Base-by-base conservation (phyloP, 2,113 vertebrate genomes). In the Sapayoa aenigma region DNA sequence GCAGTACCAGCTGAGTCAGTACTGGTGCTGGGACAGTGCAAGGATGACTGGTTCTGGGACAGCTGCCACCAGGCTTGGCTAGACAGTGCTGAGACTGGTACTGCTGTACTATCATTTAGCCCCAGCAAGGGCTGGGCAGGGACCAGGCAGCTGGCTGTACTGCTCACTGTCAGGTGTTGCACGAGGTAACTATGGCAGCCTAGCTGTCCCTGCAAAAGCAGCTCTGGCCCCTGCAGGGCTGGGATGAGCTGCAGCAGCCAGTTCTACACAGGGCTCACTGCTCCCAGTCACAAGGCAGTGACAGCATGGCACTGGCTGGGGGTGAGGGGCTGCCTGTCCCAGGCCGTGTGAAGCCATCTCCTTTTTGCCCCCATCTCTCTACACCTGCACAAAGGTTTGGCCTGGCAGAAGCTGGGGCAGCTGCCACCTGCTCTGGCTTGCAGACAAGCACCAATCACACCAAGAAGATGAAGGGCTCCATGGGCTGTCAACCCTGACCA, bases 141-240 rank as follows among this genome's bases (percentile, higher is more conserved):
- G 22, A 31, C 9, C 1, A 2, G 53, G 14, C 42, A 49, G 52
- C 49, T 41, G 25, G 8, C 17, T 25, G 35, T 28, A n/a, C 33
- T 65, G 53, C 47, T 50, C 1, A 0, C 77, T 7, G 2, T 39
- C 44, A n/a, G 68, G 35, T 3, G 2, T 3, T 44, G n/a, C 1
- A 3, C 1, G 11, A 10, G 24, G 37, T 46, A 58, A 78, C 44
- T 1, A 1, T 0, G 12, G 62, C 49, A 77, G 65, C 58, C 63
- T 11, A 27, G 30, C 22, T 83, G 65, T 21, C 59, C 49, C 39
- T 76, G 39, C 6, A 3, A 27, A 30, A 81, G 72, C 80, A 55
- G 58, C 22, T 42, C 49, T 73, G 6, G 15, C 31, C 59, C 19
- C 44, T 60, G 28, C 30, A 65, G 63, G 27, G 37, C 80, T 52